Percentiles rank a stretch among this genome's conserved stretches.
These are phyloP conservation scores for Harlomillsia oculata DNA, from an alignment of 1,140 invertebrate species.

Conservation along the genomic window DNA sequence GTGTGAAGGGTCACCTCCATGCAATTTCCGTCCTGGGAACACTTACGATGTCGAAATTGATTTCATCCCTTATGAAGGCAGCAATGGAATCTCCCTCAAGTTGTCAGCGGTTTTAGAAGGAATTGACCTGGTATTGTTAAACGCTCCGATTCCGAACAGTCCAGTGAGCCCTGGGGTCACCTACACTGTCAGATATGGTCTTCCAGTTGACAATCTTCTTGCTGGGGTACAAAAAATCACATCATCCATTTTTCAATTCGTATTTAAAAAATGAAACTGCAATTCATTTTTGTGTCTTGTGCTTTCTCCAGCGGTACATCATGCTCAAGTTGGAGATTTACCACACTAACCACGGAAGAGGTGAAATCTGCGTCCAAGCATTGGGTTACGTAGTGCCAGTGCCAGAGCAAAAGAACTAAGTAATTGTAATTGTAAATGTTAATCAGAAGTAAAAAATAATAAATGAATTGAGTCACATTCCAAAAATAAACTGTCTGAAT, in stretches of 20 bases:
- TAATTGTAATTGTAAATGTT: too few relatives aligned
- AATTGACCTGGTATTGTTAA: background rate
- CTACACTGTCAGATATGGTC: background rate
- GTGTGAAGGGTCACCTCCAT: background rate
- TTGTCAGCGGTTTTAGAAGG: background rate
- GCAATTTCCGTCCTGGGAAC: background rate
- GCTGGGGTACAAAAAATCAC: slow-evolving; percentile 1
- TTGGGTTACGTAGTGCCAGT: too few relatives aligned
- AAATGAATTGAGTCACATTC: too few relatives aligned
- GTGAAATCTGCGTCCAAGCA: background rate
- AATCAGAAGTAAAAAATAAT: too few relatives aligned
- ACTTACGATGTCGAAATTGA: background rate
- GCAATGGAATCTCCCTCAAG: background rate
- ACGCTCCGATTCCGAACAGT: background rate
- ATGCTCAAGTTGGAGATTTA: background rate
- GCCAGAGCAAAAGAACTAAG: too few relatives aligned
- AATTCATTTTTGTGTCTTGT: too few relatives aligned
- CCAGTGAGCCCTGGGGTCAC: background rate
- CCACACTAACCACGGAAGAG: background rate
- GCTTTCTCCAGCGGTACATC: too few relatives aligned
- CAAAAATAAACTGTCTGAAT: too few relatives aligned
- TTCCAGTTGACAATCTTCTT: background rate
- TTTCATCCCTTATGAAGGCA: background rate
- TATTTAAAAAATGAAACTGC: too few relatives aligned
- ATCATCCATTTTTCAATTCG: too few relatives aligned